Evolutionary conservation across 1,140 invertebrate genomes (phyloP).

Genomic region (Orussus abietinus): DNA sequence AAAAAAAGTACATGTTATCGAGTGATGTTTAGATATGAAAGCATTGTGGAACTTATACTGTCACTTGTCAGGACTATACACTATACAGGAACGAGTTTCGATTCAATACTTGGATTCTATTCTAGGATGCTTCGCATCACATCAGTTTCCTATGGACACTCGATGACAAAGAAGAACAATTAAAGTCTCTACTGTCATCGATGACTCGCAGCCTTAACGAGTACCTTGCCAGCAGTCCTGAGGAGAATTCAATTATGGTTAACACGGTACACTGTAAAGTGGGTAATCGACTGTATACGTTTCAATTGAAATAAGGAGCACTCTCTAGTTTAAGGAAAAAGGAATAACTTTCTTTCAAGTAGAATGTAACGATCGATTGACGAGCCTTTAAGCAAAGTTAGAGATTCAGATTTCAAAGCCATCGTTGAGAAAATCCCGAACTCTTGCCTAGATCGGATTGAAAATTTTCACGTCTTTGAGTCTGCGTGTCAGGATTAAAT

Average conservation of each 20-base stretch:
- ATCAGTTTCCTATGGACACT: slow-evolving; percentile 65
- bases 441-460: no score
- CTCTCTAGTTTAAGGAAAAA: slow-evolving; percentile 3
- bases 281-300: slow-evolving; percentile 48
- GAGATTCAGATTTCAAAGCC: no score
- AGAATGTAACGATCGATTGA: slow-evolving; percentile 5
- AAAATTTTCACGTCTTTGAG: slow-evolving; percentile 15
- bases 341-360: slow-evolving; percentile 2
- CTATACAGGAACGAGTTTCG: no score
- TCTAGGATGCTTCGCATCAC: slow-evolving; percentile 69
- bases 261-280: slow-evolving; percentile 47
- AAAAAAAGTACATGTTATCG: no score
- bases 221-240: slow-evolving; percentile 35
- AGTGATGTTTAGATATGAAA: no score
- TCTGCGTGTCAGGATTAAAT: slow-evolving; percentile 31
- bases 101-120: slow-evolving; percentile 29
- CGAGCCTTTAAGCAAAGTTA: slow-evolving; percentile 15
- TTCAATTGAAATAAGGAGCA: slow-evolving; percentile 29
- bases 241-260: slow-evolving; percentile 35
- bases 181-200: slow-evolving; percentile 45
- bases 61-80: no score
- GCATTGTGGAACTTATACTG: background rate
- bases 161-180: slow-evolving; percentile 55
- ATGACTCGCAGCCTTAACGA: slow-evolving; percentile 45
- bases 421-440: no score